Conservation (phyloP, 2,888 invertebrate species). For the Ernsta delagoae region DNA sequence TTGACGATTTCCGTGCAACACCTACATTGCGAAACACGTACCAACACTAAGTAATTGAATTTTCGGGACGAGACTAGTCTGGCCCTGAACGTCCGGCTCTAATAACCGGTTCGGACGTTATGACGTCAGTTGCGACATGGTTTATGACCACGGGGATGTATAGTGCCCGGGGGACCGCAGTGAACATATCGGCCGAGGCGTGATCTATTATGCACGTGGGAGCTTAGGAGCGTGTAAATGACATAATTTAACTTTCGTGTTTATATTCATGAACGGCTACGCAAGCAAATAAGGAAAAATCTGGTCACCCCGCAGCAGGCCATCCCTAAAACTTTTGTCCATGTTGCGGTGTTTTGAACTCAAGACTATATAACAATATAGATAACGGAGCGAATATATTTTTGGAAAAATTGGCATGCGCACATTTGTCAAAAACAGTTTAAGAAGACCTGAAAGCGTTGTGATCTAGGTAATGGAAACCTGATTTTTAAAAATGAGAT, state of each 20-base stretch:
- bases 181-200: constrained; percentile 20
- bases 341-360: not conserved
- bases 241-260: not conserved
- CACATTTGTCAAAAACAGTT: too few relatives aligned
- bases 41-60: constrained; percentile 72
- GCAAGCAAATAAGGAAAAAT: not conserved
- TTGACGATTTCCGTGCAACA: not conserved
- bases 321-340: not conserved
- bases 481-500: too few relatives aligned
- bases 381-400: too few relatives aligned
- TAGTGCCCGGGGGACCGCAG: constrained; percentile 26
- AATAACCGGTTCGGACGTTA: constrained; percentile 47
- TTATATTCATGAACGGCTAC: not conserved
- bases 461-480: too few relatives aligned
- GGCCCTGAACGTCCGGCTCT: constrained; percentile 42
- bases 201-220: constrained; percentile 19
- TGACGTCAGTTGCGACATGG: constrained; percentile 45
- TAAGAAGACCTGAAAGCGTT: too few relatives aligned
- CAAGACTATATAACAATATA: not conserved
- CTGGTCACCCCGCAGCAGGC: not conserved
- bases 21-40: not conserved
- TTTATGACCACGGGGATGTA: constrained; percentile 42
- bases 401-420: too few relatives aligned
- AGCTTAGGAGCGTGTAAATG: not conserved
- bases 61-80: constrained; percentile 57